Percentiles rank a stretch among this genome's conserved stretches.
Evolutionary conservation across 2,888 invertebrate genomes (phyloP).

Genomic region (Tachina lurida): DNA sequence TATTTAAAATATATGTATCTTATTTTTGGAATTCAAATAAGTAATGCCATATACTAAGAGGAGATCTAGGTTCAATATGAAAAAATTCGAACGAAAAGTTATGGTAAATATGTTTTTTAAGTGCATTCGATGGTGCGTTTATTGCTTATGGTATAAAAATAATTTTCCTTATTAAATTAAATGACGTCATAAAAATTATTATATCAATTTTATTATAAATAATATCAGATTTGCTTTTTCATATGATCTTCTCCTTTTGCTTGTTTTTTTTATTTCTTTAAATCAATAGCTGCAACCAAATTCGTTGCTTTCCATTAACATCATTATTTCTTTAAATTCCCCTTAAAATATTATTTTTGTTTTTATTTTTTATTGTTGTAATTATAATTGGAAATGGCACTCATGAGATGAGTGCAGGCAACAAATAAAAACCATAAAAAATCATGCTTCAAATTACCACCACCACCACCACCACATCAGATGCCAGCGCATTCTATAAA

Average conservation of each 20-base stretch:
- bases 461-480: neutral
- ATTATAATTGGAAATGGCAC: conserved; percentile 55
- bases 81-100: too few relatives aligned
- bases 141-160: too few relatives aligned
- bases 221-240: neutral
- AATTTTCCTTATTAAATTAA: too few relatives aligned
- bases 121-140: too few relatives aligned
- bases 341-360: neutral
- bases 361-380: conserved; percentile 52
- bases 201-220: too few relatives aligned
- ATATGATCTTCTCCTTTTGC: neutral
- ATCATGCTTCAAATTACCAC: conserved; percentile 36
- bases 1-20: too few relatives aligned
- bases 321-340: neutral
- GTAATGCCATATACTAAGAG: too few relatives aligned
- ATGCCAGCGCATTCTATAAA: conserved; percentile 3
- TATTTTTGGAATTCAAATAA: too few relatives aligned
- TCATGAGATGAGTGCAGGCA: conserved; percentile 34
- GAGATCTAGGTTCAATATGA: too few relatives aligned
- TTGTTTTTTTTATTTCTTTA: neutral
- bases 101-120: too few relatives aligned
- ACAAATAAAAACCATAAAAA: conserved; percentile 27
- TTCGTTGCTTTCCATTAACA: conserved; percentile 12
- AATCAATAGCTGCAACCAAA: conserved; percentile 4
- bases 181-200: too few relatives aligned